A percentile compares a stretch with the other conserved stretches of the same genome.
These are phyloP conservation scores for Oplegnathus fasciatus DNA, from an alignment of 2,113 vertebrate genomes.

Conservation along the genomic window DNA sequence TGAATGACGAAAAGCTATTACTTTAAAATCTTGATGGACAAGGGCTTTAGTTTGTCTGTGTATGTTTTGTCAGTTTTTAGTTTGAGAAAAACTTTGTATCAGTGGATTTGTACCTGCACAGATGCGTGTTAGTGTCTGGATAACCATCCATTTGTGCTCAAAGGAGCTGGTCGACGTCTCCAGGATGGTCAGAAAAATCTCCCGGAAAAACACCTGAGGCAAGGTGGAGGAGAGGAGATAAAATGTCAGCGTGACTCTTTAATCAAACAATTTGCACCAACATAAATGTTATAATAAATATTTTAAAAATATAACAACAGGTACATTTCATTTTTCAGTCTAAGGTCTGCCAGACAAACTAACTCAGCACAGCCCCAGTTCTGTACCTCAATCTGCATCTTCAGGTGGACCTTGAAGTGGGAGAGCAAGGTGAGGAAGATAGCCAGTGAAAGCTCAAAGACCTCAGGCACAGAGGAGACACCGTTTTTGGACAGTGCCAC, in stretches of 20 bases:
- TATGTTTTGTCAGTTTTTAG: neutral
- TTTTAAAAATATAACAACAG: neutral
- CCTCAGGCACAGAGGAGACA: constrained; percentile 97
- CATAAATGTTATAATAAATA: neutral
- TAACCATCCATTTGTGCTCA: constrained; percentile 99
- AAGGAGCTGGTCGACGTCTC: constrained; percentile 98
- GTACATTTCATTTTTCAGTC: neutral
- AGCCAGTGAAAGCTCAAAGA: constrained; percentile 97
- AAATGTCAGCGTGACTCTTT: neutral
- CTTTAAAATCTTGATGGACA: neutral
- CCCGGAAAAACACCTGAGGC: constrained; percentile 95
- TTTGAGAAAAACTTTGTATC: too few species aligned
- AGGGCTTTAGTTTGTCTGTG: neutral
- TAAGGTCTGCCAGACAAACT: too few species aligned
- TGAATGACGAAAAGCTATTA: neutral
- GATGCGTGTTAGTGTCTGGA: constrained; percentile 97
- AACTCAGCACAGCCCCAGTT: neutral
- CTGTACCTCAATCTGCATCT: constrained; percentile 98
- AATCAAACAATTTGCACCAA: neutral
- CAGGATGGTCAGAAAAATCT: constrained; percentile 98
- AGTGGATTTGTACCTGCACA: constrained; percentile 91
- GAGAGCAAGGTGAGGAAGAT: constrained; percentile 98
- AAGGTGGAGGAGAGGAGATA: neutral
- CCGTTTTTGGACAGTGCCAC: constrained; percentile 98
- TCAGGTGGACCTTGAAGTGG: constrained; percentile 97